These are phyloP conservation scores for Dusona sp. DNA, from an alignment of 2,888 invertebrate species.

Conservation along the genomic window DNA sequence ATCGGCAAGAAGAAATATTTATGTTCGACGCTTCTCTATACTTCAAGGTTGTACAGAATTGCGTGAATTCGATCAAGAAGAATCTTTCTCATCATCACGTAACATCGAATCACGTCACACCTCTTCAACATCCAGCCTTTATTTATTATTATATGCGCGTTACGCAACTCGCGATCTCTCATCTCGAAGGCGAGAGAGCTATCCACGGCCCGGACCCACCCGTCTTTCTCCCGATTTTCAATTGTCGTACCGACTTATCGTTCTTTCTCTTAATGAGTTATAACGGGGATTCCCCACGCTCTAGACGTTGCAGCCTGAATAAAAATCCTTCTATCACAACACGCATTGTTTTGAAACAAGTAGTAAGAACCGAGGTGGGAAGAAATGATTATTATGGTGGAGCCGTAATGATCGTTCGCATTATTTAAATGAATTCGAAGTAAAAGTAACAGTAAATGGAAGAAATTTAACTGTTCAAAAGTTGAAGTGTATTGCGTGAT, in stretches of 20 bases:
- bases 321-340: no score
- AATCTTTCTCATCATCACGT: slow-evolving; percentile 36
- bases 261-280: not conserved
- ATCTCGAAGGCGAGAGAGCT: slow-evolving; percentile 25
- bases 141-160: slow-evolving; percentile 41
- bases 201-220: not conserved
- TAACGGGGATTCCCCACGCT: not conserved
- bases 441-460: not conserved
- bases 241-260: not conserved
- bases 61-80: slow-evolving; percentile 42
- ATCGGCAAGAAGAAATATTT: not conserved
- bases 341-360: no score
- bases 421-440: not conserved
- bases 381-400: no score
- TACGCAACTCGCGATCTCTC: slow-evolving; percentile 41
- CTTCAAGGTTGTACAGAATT: slow-evolving; percentile 32
- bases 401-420: no score
- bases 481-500: slow-evolving; percentile 16
- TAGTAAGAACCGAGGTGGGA: no score
- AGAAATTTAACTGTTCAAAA: not conserved
- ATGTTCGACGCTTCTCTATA: not conserved
- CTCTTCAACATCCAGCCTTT: slow-evolving; percentile 39
- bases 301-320: not conserved
- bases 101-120: slow-evolving; percentile 30
- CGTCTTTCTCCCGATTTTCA: slow-evolving; percentile 19